Base-by-base conservation (phyloP, 2,113 vertebrate genomes). In the Willisornis vidua region DNA sequence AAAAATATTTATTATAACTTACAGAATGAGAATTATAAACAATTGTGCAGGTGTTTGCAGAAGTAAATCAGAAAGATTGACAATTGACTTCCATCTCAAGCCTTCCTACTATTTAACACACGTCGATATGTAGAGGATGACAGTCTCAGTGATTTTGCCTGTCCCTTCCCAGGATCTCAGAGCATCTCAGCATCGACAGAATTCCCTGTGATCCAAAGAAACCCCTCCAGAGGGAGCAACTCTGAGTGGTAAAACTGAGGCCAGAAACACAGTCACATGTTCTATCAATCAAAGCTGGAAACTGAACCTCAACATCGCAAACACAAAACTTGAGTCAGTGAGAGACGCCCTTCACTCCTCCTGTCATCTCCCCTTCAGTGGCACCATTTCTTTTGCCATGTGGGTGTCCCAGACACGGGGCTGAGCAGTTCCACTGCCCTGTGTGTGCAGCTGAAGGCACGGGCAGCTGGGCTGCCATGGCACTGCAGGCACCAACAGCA, bases 221-320 rank as follows among this genome's bases (percentile, higher is more conserved):
- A 59, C 7, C 5, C 22, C 15, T 85, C 43, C 46, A 81, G 62
- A 71, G 19, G 46, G 0, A 80, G 57, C 48, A 74, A 16, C 39
- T 63, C 49, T 29, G 33, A 77, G 43, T 31, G 19, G 18, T 71
- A 49, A 68, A 83, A 70, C 17, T 46, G 41, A 54, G 39, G 15
- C 54, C 59, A 65, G 58, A 79, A 59, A 63, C n/a, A 43, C 6
- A 3, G 12, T 33, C 29, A 24, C 11, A 9, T 5, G 23, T 37
- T 3, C 0, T 22, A 26, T 6, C 18, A 31, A 74, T 63, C 37
- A 87, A 37, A 87, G 48, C 7, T 35, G 52, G 65, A 77, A 89
- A 75, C 0, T 19, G 57, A 87, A 85, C 35, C 6, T 67, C 12
- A 7, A 45, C 1, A 1, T 37, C 2, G 1, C 4, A 2, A 71